Conservation (phyloP, 2,113 vertebrate genomes). For the Columba janthina region DNA sequence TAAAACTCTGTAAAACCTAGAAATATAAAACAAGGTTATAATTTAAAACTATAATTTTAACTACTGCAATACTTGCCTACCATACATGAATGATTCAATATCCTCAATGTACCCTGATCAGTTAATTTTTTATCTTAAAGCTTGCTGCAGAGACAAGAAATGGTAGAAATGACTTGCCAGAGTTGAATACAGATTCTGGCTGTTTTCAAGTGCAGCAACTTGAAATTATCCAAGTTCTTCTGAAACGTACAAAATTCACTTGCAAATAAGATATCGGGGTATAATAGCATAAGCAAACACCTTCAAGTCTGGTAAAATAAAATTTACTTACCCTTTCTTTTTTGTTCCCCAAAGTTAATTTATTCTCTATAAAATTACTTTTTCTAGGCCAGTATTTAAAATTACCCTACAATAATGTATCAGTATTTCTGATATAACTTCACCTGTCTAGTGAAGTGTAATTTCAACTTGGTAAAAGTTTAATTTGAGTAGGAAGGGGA, state of each 20-base stretch:
- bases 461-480: not conserved
- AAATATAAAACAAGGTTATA: constrained; percentile 72
- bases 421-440: not conserved
- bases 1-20: constrained; percentile 71
- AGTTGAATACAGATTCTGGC: not conserved
- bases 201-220: not conserved
- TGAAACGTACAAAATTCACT: not conserved
- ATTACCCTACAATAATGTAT: not conserved
- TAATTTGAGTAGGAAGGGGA: not conserved
- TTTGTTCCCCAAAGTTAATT: not conserved
- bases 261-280: not conserved
- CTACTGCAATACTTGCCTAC: constrained; percentile 53
- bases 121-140: constrained; percentile 61
- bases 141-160: constrained; percentile 19
- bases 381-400: not conserved
- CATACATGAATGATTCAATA: constrained; percentile 60
- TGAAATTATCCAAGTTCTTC: not conserved
- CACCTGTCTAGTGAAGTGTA: not conserved
- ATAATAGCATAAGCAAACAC: not conserved
- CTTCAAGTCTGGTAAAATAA: not conserved
- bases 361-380: not conserved
- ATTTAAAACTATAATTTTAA: constrained; percentile 76
- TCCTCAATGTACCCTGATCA: constrained; percentile 30
- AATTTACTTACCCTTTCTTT: not conserved
- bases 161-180: constrained; percentile 12